Evolutionary conservation across 2,113 vertebrate genomes (phyloP), one percentile per base, ranked within the genome.

Genomic region (Boleophthalmus pectinirostris): DNA sequence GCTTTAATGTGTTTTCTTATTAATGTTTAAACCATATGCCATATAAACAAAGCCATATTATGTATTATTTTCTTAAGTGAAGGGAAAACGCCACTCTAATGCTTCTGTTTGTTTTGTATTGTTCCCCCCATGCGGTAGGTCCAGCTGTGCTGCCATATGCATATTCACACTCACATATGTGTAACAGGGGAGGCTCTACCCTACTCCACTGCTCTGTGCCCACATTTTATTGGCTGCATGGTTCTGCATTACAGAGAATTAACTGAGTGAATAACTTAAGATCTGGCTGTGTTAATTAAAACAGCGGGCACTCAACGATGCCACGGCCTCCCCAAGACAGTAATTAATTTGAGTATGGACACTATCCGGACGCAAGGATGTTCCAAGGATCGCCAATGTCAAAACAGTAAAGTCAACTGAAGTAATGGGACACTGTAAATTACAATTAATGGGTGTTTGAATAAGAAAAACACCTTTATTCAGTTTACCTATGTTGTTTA

Each of bases 311-410:
- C 84, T 90, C 81, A 86, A 73, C 68, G 82, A 85, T 70, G 82
- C 82, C 9, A 78, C 75, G 74, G 86, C 82, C 83, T 64, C 80
- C 80, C 82, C 79, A 74, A 77, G 65, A 69, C 81, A 74, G 80
- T 92, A 90, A 92, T 92, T 93, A 84, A 89, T 91, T 90, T 86
- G 78, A 87, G 80, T 89, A 83, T 73, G 88, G 85, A 82, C 56
- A 74, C 75, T 81, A 87, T 90, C 82, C 85, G 74, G 84, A 91
- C 77, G 54, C 69, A 24, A 83, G 81, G 80, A 79, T 83, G 81
- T 88, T 89, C 77, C 61, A 73, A 75, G 77, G 76, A 81, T 88
- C 76, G 61, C 78, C 75, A 80, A 82, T 82, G 79, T 87, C 87
- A 80, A 85, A 85, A 68, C 72, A 83, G 16, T 54, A n/a, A 54